A percentile compares a stretch with the other conserved stretches of the same genome.
Conservation (phyloP, 2,113 vertebrate genomes). For the Chaetodon auriga region DNA sequence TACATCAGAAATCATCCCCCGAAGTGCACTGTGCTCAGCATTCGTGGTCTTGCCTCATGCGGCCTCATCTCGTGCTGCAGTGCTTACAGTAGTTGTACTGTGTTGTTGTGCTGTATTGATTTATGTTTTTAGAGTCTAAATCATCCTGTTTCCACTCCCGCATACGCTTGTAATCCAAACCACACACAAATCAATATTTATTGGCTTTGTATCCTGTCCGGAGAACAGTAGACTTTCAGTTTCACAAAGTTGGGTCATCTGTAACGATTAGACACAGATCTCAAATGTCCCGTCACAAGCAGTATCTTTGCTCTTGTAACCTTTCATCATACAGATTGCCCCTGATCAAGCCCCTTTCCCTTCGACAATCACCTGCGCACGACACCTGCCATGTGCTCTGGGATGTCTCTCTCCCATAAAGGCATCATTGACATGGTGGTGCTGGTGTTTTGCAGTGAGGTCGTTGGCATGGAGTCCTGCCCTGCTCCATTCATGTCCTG, state of each 20-base stretch:
- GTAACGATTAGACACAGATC: not conserved
- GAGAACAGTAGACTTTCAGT: not conserved
- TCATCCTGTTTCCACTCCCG: not conserved
- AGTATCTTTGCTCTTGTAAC: not conserved
- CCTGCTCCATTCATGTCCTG: slow-evolving; percentile 38
- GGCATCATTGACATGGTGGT: slow-evolving; percentile 12
- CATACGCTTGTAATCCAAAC: slow-evolving; percentile 14
- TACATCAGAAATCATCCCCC: not conserved
- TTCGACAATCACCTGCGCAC: slow-evolving; percentile 22
- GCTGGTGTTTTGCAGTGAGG: slow-evolving; percentile 39
- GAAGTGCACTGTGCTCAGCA: not conserved
- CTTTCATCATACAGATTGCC: not conserved
- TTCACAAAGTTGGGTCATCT: not conserved
- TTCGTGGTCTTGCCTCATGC: not conserved
- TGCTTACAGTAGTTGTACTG: not conserved
- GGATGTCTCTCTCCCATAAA: slow-evolving; percentile 1
- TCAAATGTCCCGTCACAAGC: not conserved
- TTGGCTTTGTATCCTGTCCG: slow-evolving; percentile 9
- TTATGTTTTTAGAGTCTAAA: slow-evolving; percentile 9
- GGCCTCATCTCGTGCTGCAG: not conserved
- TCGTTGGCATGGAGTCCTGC: slow-evolving; percentile 53
- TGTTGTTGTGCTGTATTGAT: slow-evolving; percentile 1
- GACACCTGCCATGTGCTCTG: slow-evolving; percentile 47
- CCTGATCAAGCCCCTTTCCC: not conserved
- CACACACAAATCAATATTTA: slow-evolving; percentile 29